Evolutionary conservation across 2,797 vertebrate genomes (phyloP).

Genomic region (Silurus aristotelis): DNA sequence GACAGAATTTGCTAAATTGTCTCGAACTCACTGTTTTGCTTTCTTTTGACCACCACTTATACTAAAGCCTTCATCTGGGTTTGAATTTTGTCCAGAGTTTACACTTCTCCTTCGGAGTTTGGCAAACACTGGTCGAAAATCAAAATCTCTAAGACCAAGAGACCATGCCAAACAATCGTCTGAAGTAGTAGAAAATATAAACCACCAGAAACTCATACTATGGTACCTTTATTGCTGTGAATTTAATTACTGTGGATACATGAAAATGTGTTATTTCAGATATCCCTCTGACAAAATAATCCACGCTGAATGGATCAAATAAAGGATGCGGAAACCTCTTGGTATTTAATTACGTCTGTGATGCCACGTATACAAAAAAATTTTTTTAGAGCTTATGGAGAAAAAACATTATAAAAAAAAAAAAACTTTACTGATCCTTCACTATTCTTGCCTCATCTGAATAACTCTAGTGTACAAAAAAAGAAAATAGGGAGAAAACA

Average conservation of each 20-base stretch:
- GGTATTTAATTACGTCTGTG: neutral
- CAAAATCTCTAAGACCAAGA: too few species aligned
- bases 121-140: too few species aligned
- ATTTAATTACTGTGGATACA: neutral
- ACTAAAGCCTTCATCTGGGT: too few species aligned
- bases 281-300: neutral
- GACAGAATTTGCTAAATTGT: too few species aligned
- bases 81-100: too few species aligned
- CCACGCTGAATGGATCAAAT: neutral
- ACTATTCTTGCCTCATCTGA: neutral
- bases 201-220: neutral
- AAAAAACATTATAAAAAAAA: too few species aligned
- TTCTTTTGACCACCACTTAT: too few species aligned
- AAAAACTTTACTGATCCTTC: neutral
- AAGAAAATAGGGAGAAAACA: neutral
- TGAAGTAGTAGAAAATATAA: neutral
- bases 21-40: too few species aligned
- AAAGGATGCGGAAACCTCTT: neutral
- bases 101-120: too few species aligned
- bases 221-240: neutral
- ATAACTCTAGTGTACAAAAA: neutral
- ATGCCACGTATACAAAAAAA: slow-evolving; percentile 4
- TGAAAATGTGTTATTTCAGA: too few species aligned
- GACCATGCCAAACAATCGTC: neutral
- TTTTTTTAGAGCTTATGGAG: neutral